Conservation (phyloP, 2,113 vertebrate genomes). For the Sisor rabdophorus region DNA sequence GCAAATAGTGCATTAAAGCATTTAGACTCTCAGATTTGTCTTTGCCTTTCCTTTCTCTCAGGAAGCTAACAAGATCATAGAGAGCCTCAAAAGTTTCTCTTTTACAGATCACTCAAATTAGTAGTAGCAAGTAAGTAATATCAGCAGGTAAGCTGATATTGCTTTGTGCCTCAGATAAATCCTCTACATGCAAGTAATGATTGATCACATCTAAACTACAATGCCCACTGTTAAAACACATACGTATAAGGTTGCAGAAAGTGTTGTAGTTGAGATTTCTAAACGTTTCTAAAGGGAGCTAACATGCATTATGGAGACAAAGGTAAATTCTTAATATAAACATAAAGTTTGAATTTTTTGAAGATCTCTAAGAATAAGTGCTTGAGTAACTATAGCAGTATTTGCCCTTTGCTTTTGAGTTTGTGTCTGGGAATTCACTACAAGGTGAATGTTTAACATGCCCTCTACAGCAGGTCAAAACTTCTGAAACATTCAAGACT, state of each 20-base stretch:
- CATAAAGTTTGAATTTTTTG: not conserved
- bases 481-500: not conserved
- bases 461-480: not conserved
- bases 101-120: constrained; percentile 1
- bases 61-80: not conserved
- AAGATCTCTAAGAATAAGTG: not conserved
- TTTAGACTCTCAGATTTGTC: not conserved
- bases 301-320: not conserved
- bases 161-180: constrained; percentile 11
- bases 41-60: not conserved
- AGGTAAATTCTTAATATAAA: not conserved
- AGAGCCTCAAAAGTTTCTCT: not conserved
- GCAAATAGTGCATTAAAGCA: not conserved
- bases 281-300: not conserved
- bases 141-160: not conserved
- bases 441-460: constrained; percentile 30
- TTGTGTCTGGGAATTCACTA: not conserved
- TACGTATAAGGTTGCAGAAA: constrained; percentile 4
- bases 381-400: not conserved
- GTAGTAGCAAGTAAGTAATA: not conserved
- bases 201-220: constrained; percentile 15
- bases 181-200: not conserved
- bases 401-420: not conserved
- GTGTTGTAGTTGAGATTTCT: not conserved
- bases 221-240: not conserved